Evolutionary conservation across 2,888 invertebrate species (phyloP), one percentile per base, ranked within the genome.

Genomic region (Melinaea marsaeus): DNA sequence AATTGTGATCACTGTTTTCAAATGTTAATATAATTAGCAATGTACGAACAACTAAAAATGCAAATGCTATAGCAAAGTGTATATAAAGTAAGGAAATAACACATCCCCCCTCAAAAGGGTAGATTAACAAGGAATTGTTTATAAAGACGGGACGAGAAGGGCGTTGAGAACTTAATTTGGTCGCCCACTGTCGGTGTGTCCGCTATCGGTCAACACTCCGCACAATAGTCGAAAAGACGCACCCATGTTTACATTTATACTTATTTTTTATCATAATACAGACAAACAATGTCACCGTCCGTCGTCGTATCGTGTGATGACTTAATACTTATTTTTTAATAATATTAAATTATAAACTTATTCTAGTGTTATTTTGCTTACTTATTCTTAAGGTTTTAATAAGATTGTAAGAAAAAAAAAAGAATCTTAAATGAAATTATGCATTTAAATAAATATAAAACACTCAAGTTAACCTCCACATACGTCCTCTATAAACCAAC

Each of bases 401-500:
- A 37, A 37, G 37, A 2, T 6, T 6, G 2, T 37, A 37, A 37
- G 37, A 37, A 37, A 37, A 6, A n/a, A 37, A 6, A 37, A 37
- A 37, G 37, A 37, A 37, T 37, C 37, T 37, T 37, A 37, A 37
- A 4, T 37, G 37, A 22, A 22, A 22, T 37, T 9, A 9, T 42
- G 9, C 11, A 42, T 42, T 42, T 42, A 3, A 9, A 42, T 42
- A 9, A 42, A 42, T 42, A 4, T 37, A 42, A 42, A 42, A 42
- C 7, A 22, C 9, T 32, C 32, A 32, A 42, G 9, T 42, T 42
- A 7, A 51, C 51, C 22, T 32, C 32, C 32, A 48, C 7, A 32
- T 9, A 76, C 78, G 79, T 76, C 77, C 76, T 72, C 67, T 74
- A 75, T 72, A 75, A 80, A 77, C 79, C 79, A 77, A 82, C 77